A percentile compares a stretch with the other conserved stretches of the same genome.
Conservation (phyloP, 2,888 invertebrate genomes). For the Thecocarcelia acutangulata region DNA sequence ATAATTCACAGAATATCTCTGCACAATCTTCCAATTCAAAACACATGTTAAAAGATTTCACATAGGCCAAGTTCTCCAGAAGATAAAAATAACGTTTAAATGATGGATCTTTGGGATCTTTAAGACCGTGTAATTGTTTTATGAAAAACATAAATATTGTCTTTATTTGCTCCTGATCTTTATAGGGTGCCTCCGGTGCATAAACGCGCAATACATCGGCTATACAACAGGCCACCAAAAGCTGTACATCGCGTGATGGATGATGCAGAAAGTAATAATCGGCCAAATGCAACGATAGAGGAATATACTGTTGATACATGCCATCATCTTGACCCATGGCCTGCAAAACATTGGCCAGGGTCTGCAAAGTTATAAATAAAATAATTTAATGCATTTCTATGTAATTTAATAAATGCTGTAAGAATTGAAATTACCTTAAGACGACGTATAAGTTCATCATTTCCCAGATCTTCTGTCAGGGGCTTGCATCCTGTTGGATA, state of each 20-base stretch:
- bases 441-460: conserved; percentile 96
- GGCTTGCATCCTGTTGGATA: conserved; percentile 98
- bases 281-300: conserved; percentile 94
- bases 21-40: conserved; percentile 98
- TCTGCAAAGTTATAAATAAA: conserved; percentile 82
- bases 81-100: conserved; percentile 99
- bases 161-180: conserved; percentile 95
- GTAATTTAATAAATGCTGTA: not conserved
- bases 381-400: not conserved
- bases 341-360: conserved; percentile 95
- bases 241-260: conserved; percentile 94
- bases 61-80: conserved; percentile 97
- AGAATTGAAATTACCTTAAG: conserved; percentile 87
- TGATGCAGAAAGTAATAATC: conserved; percentile 96
- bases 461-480: conserved; percentile 95
- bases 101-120: conserved; percentile 97
- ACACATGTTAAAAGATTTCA: conserved; percentile 99
- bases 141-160: conserved; percentile 96
- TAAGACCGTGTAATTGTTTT: conserved; percentile 94
- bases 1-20: conserved; percentile 96
- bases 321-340: conserved; percentile 98
- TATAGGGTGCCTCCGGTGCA: conserved; percentile 98
- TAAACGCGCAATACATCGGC: conserved; percentile 98
- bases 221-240: conserved; percentile 97
- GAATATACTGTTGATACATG: conserved; percentile 94